Evolutionary conservation across 2,113 vertebrate species (phyloP).

Genomic region (Rhea pennata): DNA sequence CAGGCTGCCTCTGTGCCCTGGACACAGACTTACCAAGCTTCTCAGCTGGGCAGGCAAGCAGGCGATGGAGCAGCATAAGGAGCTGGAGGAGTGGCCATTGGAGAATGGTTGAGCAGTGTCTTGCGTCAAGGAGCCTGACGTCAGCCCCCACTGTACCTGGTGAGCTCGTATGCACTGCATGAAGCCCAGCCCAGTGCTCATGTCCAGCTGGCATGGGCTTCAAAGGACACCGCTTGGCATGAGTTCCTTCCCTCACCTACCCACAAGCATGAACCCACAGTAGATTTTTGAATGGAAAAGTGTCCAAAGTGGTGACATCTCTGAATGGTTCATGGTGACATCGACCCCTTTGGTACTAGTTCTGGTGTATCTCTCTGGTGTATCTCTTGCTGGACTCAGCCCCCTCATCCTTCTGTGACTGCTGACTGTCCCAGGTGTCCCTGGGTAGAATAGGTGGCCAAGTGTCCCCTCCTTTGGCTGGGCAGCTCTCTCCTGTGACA

Average conservation of each 20-base stretch:
- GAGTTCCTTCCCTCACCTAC: not conserved
- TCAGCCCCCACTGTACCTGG: fast-evolving
- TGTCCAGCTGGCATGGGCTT: not conserved
- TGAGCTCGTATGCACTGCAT: not conserved
- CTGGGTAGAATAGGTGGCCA: not conserved
- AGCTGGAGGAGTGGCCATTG: not conserved
- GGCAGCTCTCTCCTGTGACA: too few relatives aligned
- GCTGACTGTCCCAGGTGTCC: not conserved
- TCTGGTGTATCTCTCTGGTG: not conserved
- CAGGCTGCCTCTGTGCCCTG: not conserved
- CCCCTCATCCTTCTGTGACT: not conserved
- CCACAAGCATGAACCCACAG: not conserved
- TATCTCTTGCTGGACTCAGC: not conserved
- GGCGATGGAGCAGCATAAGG: not conserved
- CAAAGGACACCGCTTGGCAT: not conserved
- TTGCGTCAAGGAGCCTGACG: not conserved
- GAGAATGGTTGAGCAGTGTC: not conserved
- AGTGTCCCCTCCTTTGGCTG: not conserved
- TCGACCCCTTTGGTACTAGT: not conserved
- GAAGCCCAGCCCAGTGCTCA: not conserved
- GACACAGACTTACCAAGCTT: not conserved
- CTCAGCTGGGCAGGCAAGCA: fast-evolving
- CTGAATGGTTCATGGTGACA: not conserved
- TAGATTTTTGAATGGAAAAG: not conserved
- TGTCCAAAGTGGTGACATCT: not conserved